Evolutionary conservation across 2,113 vertebrate genomes (phyloP).

Genomic region (Apeltes quadracus): DNA sequence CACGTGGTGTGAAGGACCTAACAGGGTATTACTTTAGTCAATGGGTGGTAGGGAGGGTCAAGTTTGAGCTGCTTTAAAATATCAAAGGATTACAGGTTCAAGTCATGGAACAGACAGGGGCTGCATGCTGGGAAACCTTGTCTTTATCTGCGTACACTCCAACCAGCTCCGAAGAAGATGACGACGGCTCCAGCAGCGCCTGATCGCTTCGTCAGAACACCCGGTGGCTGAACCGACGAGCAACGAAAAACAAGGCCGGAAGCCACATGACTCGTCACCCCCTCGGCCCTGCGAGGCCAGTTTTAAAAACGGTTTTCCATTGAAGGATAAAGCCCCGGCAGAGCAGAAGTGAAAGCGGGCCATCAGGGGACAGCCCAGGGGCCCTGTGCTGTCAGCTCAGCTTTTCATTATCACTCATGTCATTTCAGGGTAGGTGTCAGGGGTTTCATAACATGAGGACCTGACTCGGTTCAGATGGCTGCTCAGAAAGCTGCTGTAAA

Average conservation of each 20-base stretch:
- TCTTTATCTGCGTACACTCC: conserved; percentile 32
- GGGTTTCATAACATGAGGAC: conserved; percentile 48
- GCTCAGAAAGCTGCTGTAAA: conserved; percentile 40
- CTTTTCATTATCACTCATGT: conserved; percentile 60
- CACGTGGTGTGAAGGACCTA: conserved; percentile 49
- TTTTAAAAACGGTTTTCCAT: conserved; percentile 42
- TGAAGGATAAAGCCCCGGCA: conserved; percentile 22
- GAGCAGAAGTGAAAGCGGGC: conserved; percentile 40
- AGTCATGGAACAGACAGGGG: conserved; percentile 29
- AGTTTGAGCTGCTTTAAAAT: conserved; percentile 54
- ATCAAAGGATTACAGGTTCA: conserved; percentile 52
- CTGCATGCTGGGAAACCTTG: not conserved
- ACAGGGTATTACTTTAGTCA: conserved; percentile 46
- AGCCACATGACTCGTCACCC: conserved; percentile 10
- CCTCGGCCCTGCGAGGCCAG: conserved; percentile 18
- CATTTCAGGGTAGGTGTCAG: conserved; percentile 42
- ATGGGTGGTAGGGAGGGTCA: conserved; percentile 39
- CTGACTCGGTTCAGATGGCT: conserved; percentile 41
- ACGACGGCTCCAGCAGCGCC: conserved; percentile 6
- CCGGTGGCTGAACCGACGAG: conserved; percentile 15
- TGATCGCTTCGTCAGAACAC: not conserved
- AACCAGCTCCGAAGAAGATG: not conserved
- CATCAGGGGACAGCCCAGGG: conserved; percentile 38
- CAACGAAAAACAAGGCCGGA: conserved; percentile 12
- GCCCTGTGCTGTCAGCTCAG: conserved; percentile 54